These are phyloP conservation scores for Sphaerophoria rueppellii DNA, from an alignment of 2,888 invertebrate genomes.

Conservation along the genomic window DNA sequence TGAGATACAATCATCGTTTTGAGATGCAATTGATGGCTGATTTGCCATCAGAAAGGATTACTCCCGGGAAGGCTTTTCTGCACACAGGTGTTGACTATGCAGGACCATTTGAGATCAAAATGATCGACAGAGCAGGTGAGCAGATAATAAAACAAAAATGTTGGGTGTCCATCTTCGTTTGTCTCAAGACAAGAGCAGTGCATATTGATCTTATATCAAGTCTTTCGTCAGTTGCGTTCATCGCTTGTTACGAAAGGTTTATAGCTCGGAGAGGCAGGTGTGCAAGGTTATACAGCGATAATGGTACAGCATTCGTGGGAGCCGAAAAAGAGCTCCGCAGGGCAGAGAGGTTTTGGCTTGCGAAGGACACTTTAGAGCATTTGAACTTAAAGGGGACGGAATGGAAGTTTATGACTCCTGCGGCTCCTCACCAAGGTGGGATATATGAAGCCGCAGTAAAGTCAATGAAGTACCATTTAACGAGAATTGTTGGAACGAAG, in stretches of 20 bases:
- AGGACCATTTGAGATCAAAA: no score
- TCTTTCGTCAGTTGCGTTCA: no score
- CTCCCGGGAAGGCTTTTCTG: slow-evolving; percentile 5
- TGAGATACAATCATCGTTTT: slow-evolving; percentile 1
- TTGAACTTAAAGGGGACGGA: background rate
- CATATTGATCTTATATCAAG: no score
- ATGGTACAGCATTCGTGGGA: slow-evolving; percentile 76
- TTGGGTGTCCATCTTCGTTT: background rate
- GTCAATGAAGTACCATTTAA: no score
- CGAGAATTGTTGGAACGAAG: background rate
- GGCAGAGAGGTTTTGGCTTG: background rate
- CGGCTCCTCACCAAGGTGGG: slow-evolving; percentile 59
- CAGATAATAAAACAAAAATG: slow-evolving; percentile 12
- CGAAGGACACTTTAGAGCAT: background rate
- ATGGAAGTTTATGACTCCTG: background rate
- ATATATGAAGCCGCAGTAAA: slow-evolving; percentile 45
- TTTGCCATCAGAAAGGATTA: slow-evolving; percentile 25
- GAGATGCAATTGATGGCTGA: slow-evolving; percentile 35
- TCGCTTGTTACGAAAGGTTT: slow-evolving; percentile 72
- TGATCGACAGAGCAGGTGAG: background rate
- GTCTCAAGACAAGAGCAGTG: no score
- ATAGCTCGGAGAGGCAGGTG: slow-evolving; percentile 74
- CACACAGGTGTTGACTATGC: background rate
- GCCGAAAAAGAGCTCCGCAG: slow-evolving; percentile 60
- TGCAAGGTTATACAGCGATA: slow-evolving; percentile 74